Base-by-base conservation (phyloP, 2,888 invertebrate species). In the Chaetoderma sp. region DNA sequence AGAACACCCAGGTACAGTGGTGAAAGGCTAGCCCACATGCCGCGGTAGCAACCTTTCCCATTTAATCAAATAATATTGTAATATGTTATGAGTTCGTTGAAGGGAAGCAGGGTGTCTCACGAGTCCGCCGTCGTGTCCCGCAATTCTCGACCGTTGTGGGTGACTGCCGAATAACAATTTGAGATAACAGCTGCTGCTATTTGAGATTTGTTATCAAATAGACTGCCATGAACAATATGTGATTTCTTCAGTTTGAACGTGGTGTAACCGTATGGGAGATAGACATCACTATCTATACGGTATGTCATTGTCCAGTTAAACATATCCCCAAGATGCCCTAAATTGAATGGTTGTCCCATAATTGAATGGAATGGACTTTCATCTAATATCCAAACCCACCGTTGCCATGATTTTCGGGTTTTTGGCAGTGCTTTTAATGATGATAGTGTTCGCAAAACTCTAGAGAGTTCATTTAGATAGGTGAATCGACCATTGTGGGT, bases 301-400 rank as follows among this genome's bases (percentile, higher is more conserved):
- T 52, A 52, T 10, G 52, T 52, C 52, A 52, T 52, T 4, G 52
- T 52, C 52, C 52, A 52, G 52, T 52, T 52, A 21, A 18, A 52
- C 16, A 52, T n/a, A n/a, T 52, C 13, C 18, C 32, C 32, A 28
- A 52, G 32, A 16, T 25, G n/a, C 32, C 30, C 13, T 23, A 52
- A 28, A 3, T 25, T 52, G 28, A 52, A 52, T 8, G 52, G 52
- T 18, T 52, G 52, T 16, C 52, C 32, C 6, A 18, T 21, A 18
- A 30, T 30, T 4, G 52, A 18, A 28, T 52, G 52, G 52, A 32
- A 52, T 18, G 52, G 52, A 32, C 52, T 52, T 8, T 52, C 52
- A 21, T 52, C 52, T 33, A 52, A 8, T 18, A 52, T 18, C 52
- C 52, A 52, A 13, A 52, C 52, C 52, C 52, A 52, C 21, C 52